These are phyloP conservation scores for Scaptomyza pallida DNA, from an alignment of 1,140 invertebrate species.

Conservation along the genomic window DNA sequence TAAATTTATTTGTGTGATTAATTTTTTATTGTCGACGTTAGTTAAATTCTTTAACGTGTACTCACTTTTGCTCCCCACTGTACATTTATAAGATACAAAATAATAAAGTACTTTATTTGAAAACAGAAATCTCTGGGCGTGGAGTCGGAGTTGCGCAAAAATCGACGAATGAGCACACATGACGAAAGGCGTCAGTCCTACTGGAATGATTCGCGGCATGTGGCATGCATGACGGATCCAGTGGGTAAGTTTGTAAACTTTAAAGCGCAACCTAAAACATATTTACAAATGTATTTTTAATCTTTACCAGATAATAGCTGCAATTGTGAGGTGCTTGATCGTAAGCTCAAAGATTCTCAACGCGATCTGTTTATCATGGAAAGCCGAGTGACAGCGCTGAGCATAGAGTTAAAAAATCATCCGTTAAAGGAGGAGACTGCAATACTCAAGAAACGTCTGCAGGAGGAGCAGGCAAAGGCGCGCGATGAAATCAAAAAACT, in stretches of 20 bases:
- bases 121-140: conserved; percentile 46
- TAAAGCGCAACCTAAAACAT: background rate
- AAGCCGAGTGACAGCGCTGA: conserved; percentile 63
- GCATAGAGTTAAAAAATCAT: conserved; percentile 62
- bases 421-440: conserved; percentile 69
- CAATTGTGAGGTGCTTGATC: conserved; percentile 49
- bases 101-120: background rate
- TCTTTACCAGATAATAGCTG: conserved; percentile 48
- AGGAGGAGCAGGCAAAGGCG: conserved; percentile 57
- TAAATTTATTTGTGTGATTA: too few species aligned
- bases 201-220: conserved; percentile 60
- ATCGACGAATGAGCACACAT: conserved; percentile 50
- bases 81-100: too few species aligned
- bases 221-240: conserved; percentile 61
- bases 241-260: conserved; percentile 42
- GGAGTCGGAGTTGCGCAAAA: conserved; percentile 53
- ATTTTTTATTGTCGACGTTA: too few species aligned
- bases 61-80: too few species aligned
- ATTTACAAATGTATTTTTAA: background rate
- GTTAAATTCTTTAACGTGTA: too few species aligned
- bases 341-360: conserved; percentile 57
- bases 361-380: conserved; percentile 54
- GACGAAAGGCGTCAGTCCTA: conserved; percentile 65
- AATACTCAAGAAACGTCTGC: conserved; percentile 53
- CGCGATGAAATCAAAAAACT: conserved; percentile 58